Conservation (phyloP, 2,113 vertebrate genomes). For the Sander lucioperca region DNA sequence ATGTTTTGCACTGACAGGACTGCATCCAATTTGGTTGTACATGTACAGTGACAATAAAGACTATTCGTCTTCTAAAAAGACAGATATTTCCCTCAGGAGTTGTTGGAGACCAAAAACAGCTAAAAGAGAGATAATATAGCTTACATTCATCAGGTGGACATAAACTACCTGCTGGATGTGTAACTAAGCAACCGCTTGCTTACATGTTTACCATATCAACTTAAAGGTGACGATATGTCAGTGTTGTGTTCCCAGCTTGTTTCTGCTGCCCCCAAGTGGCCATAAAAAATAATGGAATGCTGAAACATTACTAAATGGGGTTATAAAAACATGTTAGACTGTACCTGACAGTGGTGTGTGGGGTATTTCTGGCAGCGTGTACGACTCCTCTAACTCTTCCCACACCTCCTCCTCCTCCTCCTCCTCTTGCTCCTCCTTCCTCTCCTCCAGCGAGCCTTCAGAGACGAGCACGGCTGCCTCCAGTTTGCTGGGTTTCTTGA, state of each 20-base stretch:
- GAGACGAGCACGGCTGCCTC: not conserved
- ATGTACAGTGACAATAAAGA: no score
- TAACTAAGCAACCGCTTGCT: no score
- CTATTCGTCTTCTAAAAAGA: not conserved
- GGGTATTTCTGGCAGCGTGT: conserved; percentile 77
- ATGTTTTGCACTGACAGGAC: no score
- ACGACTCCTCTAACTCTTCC: conserved; percentile 65
- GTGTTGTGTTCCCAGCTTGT: no score
- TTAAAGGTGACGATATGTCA: no score
- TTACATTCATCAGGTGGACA: not conserved
- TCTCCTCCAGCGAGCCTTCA: conserved; percentile 20
- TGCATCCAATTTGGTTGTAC: no score
- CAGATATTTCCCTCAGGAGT: not conserved
- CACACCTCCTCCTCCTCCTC: conserved; percentile 23
- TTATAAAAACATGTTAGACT: no score
- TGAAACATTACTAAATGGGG: no score
- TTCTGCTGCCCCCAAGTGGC: no score
- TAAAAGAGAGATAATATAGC: not conserved
- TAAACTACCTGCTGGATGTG: not conserved
- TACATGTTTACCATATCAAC: no score
- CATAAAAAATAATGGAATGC: no score
- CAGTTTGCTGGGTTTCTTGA: conserved; percentile 38
- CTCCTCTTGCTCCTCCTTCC: not conserved
- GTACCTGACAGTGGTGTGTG: conserved; percentile 80
- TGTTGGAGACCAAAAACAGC: not conserved